Percentiles rank a stretch among this genome's conserved stretches.
These are phyloP conservation scores for Alcedo atthis DNA, from an alignment of 2,797 vertebrate species.

Conservation along the genomic window DNA sequence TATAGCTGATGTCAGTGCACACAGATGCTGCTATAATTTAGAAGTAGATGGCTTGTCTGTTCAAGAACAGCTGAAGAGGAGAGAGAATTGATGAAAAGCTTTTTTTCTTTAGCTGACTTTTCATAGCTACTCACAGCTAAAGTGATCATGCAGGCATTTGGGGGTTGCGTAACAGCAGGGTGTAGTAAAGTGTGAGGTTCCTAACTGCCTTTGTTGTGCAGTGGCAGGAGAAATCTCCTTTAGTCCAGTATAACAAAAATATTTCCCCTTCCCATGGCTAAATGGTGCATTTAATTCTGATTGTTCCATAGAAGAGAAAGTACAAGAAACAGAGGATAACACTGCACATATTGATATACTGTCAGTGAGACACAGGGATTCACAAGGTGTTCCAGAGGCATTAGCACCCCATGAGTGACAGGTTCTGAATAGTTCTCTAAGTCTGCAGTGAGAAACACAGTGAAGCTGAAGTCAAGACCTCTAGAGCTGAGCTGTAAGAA, in stretches of 20 bases:
- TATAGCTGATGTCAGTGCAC: not conserved
- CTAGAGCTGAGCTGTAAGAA: not conserved
- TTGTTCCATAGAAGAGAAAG: not conserved
- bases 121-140: not conserved
- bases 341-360: fast-evolving
- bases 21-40: not conserved
- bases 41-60: not conserved
- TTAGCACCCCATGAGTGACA: too few relatives aligned
- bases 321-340: not conserved
- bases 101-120: not conserved
- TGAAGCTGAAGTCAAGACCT: not conserved
- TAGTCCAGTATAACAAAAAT: not conserved
- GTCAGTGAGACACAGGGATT: not conserved
- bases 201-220: not conserved
- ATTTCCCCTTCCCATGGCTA: not conserved
- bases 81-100: not conserved
- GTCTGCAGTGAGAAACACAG: not conserved
- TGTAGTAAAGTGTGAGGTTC: not conserved
- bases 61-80: not conserved
- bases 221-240: not conserved
- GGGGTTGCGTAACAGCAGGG: not conserved
- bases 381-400: not conserved
- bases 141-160: not conserved
- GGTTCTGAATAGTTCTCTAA: not conserved
- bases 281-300: not conserved